Evolutionary conservation across 2,113 vertebrate genomes (phyloP).

Genomic region (Asarcornis scutulata): DNA sequence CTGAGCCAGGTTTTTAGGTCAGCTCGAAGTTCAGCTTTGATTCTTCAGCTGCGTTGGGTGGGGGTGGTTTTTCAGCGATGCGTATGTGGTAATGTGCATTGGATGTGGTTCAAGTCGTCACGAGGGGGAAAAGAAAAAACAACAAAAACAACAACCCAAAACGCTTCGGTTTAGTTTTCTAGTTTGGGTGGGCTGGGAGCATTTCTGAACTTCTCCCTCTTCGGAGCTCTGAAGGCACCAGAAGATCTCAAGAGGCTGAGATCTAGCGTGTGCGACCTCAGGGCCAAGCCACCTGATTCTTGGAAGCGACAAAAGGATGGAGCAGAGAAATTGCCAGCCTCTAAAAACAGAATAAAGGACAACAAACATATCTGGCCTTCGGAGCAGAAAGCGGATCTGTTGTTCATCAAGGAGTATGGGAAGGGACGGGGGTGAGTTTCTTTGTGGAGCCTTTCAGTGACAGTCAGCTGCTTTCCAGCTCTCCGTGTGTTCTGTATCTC

Average conservation of each 20-base stretch:
- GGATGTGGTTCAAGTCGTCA: not conserved
- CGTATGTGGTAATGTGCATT: not conserved
- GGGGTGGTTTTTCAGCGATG: not conserved
- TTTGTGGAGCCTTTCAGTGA: not conserved
- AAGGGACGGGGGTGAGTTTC: not conserved
- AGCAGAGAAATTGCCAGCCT: not conserved
- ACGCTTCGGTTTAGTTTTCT: not conserved
- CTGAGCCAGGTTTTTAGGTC: not conserved
- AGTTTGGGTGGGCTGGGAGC: not conserved
- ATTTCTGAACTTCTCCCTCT: not conserved
- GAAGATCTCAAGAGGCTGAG: rapidly evolving
- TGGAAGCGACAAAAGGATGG: not conserved
- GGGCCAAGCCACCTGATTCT: not conserved
- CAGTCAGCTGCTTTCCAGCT: not conserved
- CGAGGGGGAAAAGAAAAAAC: not conserved
- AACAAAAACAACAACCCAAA: not conserved
- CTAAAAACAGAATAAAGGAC: not conserved
- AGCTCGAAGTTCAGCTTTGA: not conserved
- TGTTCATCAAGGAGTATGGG: not conserved
- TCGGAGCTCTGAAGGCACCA: not conserved
- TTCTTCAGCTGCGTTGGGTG: not conserved
- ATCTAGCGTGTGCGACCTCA: not conserved
- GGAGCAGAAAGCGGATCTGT: not conserved
- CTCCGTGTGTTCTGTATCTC: not conserved
- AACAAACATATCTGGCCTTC: not conserved